Evolutionary conservation across 2,797 vertebrate species (phyloP).

Genomic region (Gymnopithys bicolor): DNA sequence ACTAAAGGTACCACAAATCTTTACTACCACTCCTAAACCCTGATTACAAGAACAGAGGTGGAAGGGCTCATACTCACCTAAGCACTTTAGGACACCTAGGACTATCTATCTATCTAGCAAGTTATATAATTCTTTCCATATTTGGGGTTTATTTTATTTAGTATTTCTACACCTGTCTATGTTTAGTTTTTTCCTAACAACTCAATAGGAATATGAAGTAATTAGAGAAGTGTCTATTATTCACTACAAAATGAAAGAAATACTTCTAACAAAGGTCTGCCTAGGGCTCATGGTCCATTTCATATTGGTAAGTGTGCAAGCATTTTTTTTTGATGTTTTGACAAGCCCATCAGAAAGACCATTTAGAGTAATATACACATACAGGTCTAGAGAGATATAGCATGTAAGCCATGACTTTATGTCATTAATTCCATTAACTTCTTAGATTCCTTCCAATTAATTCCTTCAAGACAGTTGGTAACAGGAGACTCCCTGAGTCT

Average conservation of each 20-base stretch:
- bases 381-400: background rate
- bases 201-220: background rate
- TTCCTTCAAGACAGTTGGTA: background rate
- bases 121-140: background rate
- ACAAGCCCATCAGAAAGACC: background rate
- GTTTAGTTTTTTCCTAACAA: background rate
- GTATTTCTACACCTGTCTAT: background rate
- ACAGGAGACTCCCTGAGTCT: background rate
- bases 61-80: background rate
- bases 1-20: background rate
- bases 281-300: background rate
- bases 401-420: background rate
- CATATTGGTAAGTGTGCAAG: background rate
- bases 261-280: background rate
- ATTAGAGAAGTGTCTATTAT: background rate
- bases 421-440: constrained; percentile 23
- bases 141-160: background rate
- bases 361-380: background rate
- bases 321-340: constrained; percentile 2
- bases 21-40: background rate
- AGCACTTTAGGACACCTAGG: background rate
- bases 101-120: background rate
- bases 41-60: background rate
- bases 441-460: constrained; percentile 24
- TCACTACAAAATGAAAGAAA: background rate